Evolutionary conservation across 2,797 vertebrate genomes (phyloP), one percentile per base, ranked within the genome.

Genomic region (Muscicapa striata): DNA sequence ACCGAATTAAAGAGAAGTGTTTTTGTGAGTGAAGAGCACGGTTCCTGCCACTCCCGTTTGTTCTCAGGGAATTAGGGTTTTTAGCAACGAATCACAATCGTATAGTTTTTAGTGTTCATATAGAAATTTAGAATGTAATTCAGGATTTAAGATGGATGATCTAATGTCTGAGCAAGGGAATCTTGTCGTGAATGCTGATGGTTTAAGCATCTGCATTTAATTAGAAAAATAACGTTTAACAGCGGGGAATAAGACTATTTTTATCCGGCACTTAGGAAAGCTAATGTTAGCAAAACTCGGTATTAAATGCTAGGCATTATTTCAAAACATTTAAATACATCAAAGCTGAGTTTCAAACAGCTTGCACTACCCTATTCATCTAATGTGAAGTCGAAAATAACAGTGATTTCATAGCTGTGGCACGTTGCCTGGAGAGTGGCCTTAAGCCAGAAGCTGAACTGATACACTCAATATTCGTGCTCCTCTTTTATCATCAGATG

Each of bases 401-500:
- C 80, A 61, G 75, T 97, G 96, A 95, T 96, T 96, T 96, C 96
- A 96, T 81, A 90, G 91, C 67, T 57, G 9, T 96, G 96, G 96
- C 96, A 73, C 3, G 1, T 43, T 95, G 97, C 96, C 96, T 94
- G 64, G 88, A 93, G 62, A 84, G 74, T 19, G 34, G 89, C 83
- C 85, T 85, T 79, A 67, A 90, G 89, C 94, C 90, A 95, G 89
- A 30, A 87, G 67, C 89, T 90, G 81, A 61, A 68, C 87, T 43
- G 75, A 91, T 84, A 66, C 2, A 10, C 77, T 93, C 73, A 48
- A 55, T 92, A 73, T 89, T 89, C 73, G 4, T 64, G 41, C 59
- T 90, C 40, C 66, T 88, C 78, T 81, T 82, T 76, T 75, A 64
- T 67, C 55, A 81, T 63, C 62, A 49, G 61, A 69, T 75, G 30